phyloP scores from a whole-genome alignment of 2,797 vertebrate genomes.

The Pipistrellus kuhlii region DNA sequence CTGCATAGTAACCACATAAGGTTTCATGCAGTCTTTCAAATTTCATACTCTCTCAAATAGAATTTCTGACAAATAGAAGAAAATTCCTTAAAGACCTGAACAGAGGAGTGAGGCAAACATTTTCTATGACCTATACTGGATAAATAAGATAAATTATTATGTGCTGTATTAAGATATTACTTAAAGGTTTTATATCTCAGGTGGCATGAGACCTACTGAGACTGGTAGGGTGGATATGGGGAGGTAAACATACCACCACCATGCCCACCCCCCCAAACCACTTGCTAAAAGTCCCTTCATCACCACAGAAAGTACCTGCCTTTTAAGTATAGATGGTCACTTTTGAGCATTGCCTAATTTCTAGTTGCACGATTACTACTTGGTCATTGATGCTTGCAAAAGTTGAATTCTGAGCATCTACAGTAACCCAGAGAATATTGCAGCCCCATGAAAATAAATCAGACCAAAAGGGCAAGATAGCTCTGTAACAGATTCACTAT shows the following conservation, averaged over 20 bases:
- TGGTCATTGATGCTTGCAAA: conserved; percentile 65
- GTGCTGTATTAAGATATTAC: conserved; percentile 38
- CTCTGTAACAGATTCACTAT: conserved; percentile 79
- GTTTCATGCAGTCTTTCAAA: conserved; percentile 23
- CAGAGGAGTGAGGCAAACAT: conserved; percentile 39
- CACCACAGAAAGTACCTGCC: not conserved
- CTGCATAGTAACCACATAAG: conserved; percentile 32
- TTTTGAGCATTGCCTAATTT: conserved; percentile 32
- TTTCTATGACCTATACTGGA: not conserved
- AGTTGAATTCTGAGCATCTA: conserved; percentile 66
- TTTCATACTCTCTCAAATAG: conserved; percentile 57
- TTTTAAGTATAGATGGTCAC: conserved; percentile 42
- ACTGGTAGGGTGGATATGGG: not conserved
- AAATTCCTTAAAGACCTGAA: conserved; percentile 43
- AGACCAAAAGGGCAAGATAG: conserved; percentile 78
- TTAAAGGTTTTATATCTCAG: conserved; percentile 38
- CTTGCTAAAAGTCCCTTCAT: not conserved
- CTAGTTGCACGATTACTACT: conserved; percentile 53
- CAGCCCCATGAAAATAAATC: conserved; percentile 83
- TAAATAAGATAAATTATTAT: conserved; percentile 57
- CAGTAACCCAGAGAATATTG: conserved; percentile 66
- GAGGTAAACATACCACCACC: not conserved
- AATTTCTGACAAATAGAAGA: conserved; percentile 57
- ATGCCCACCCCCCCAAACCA: not conserved
- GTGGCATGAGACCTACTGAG: not conserved